Conservation (phyloP, 2,797 vertebrate species). For the Acipenser transmontanus region DNA sequence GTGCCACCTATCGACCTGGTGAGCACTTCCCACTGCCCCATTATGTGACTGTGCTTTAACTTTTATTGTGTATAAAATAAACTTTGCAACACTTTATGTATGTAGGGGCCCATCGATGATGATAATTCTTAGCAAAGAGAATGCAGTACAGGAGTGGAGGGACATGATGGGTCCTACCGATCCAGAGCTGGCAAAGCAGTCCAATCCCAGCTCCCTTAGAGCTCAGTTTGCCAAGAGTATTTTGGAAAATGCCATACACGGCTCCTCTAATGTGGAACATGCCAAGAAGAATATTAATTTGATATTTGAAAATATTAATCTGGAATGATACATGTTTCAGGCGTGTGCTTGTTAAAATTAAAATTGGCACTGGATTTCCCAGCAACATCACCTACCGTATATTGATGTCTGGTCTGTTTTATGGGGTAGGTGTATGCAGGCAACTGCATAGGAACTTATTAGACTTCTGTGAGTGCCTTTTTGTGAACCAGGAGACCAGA, state of each 20-base stretch:
- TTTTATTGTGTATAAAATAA: background rate
- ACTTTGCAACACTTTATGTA: constrained; percentile 17
- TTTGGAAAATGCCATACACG: constrained; percentile 58
- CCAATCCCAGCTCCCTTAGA: constrained; percentile 46
- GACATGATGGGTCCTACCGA: constrained; percentile 55
- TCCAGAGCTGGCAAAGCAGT: constrained; percentile 46
- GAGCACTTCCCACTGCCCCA: too few relatives aligned
- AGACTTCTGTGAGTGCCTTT: too few relatives aligned
- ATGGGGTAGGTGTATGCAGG: too few relatives aligned
- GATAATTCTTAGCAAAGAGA: constrained; percentile 62
- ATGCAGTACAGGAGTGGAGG: constrained; percentile 62
- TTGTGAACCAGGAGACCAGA: too few relatives aligned
- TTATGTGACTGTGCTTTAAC: background rate
- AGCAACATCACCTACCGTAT: too few relatives aligned
- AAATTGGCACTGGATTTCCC: too few relatives aligned
- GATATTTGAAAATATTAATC: constrained; percentile 17
- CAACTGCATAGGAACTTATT: too few relatives aligned
- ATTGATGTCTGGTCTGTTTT: too few relatives aligned
- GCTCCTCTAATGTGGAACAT: constrained; percentile 34
- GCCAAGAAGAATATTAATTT: constrained; percentile 25
- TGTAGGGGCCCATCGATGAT: constrained; percentile 54
- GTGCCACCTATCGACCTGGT: too few relatives aligned
- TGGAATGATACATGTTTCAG: background rate
- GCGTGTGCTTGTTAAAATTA: too few relatives aligned
- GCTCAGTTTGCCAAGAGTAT: constrained; percentile 51